Evolutionary conservation across 1,140 invertebrate genomes (phyloP), one percentile per base, ranked within the genome.

Genomic region (Homalodisca vitripennis): DNA sequence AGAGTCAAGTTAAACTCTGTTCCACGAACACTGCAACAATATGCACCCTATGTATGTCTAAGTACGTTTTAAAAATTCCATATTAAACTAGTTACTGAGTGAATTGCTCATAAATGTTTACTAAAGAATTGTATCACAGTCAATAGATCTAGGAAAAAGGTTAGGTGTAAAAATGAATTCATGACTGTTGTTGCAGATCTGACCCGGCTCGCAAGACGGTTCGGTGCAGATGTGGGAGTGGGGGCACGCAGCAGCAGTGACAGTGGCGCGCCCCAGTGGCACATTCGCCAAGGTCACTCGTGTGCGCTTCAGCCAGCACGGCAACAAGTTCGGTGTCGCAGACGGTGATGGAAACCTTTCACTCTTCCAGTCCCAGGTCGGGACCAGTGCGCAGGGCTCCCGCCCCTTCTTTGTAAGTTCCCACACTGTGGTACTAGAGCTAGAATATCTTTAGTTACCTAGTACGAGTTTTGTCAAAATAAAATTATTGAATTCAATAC

Each of bases 181-280:
- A 13, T 57, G 10, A 20, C 20, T 57, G n/a, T 57, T 66, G 66
- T 75, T 72, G 51, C 74, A 95, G 95, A 99, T 83, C 80, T 99
- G 73, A 98, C 95, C 64, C n/a, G 98, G 98, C 66, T 92, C 94
- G 65, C 93, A 97, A 78, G 98, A 99, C 84, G 98, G 98, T 13
- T 98, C 95, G 1, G 97, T 99, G 3, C 89, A 93, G 71, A 84
- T 99, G 69, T 98, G 97, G 95, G 97, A 99, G 83, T 99, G 97
- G 96, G 93, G 93, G 24, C 95, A 98, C 80, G 86, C 88, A 34
- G 91, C 94, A 69, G 89, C 93, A 14, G 90, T 99, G 10, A 91
- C 94, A 74, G 91, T 91, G 46, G 92, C 96, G 3, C 85, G 97
- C 66, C 88, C 94, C 27, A 86, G 96, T 0, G 95, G 95, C 26